Conservation (phyloP, 2,113 vertebrate genomes). For the Pelmatolapia mariae region DNA sequence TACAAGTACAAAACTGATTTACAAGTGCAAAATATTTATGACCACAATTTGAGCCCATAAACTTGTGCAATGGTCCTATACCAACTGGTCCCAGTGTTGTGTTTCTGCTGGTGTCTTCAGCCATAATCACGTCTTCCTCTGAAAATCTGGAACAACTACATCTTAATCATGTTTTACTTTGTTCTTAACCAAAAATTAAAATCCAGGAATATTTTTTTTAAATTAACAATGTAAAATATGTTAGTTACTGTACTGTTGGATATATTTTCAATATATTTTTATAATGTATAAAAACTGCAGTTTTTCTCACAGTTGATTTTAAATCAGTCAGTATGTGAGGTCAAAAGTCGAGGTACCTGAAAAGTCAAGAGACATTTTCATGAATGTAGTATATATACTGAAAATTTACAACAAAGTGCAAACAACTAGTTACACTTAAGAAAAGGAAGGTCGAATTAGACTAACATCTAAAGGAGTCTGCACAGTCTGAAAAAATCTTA, state of each 20-base stretch:
- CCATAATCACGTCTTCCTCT: too few species aligned
- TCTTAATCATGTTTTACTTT: not conserved
- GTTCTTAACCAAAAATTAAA: not conserved
- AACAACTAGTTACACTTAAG: not conserved
- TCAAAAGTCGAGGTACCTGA: not conserved
- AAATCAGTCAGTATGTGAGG: not conserved
- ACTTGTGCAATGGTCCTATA: too few species aligned
- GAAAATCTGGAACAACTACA: not conserved
- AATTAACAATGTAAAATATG: not conserved
- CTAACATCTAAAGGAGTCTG: not conserved
- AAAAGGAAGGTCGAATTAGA: not conserved
- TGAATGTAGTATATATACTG: not conserved
- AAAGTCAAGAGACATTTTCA: not conserved
- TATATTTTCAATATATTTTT: not conserved
- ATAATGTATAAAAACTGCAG: not conserved
- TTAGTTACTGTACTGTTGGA: too few species aligned
- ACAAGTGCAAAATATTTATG: too few species aligned
- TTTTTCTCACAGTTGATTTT: not conserved
- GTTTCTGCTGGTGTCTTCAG: too few species aligned
- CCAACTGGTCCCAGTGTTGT: too few species aligned
- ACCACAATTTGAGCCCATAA: too few species aligned
- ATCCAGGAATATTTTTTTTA: not conserved
- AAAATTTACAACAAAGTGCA: not conserved
- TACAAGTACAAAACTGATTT: too few species aligned
- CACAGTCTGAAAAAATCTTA: not conserved